These are phyloP conservation scores for Arizona elegans DNA, from an alignment of 2,113 vertebrate genomes.

Conservation along the genomic window DNA sequence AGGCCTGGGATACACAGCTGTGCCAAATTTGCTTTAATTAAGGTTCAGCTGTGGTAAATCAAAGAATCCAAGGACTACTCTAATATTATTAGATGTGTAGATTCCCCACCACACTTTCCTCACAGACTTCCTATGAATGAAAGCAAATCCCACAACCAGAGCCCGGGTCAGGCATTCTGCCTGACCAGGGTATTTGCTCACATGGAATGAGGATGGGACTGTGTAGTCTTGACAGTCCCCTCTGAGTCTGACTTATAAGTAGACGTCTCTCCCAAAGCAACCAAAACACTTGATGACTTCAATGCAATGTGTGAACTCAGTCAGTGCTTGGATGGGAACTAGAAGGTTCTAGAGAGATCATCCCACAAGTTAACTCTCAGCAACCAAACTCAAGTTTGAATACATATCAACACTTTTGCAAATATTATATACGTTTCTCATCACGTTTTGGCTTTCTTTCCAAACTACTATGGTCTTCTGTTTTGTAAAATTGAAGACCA, in stretches of 20 bases:
- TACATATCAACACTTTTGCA: neutral
- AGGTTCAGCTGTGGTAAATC: neutral
- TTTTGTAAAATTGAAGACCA: neutral
- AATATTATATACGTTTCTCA: neutral
- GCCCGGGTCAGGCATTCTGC: neutral
- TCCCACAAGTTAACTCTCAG: neutral
- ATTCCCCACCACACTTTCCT: fast-evolving
- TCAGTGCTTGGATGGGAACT: neutral
- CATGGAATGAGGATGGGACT: neutral
- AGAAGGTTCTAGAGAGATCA: neutral
- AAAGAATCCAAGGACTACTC: neutral
- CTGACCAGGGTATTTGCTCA: neutral
- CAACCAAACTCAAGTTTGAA: neutral
- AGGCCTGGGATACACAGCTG: neutral
- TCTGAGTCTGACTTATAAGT: neutral
- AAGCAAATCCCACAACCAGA: neutral
- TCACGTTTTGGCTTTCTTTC: neutral
- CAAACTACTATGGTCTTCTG: neutral
- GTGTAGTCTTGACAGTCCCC: neutral
- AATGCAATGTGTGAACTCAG: neutral
- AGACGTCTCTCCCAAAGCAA: neutral
- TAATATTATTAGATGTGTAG: neutral
- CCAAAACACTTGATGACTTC: neutral
- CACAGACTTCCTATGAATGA: neutral
- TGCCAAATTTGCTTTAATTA: neutral